Base-by-base conservation (phyloP, 2,888 invertebrate genomes). In the Calameuta filiformis region DNA sequence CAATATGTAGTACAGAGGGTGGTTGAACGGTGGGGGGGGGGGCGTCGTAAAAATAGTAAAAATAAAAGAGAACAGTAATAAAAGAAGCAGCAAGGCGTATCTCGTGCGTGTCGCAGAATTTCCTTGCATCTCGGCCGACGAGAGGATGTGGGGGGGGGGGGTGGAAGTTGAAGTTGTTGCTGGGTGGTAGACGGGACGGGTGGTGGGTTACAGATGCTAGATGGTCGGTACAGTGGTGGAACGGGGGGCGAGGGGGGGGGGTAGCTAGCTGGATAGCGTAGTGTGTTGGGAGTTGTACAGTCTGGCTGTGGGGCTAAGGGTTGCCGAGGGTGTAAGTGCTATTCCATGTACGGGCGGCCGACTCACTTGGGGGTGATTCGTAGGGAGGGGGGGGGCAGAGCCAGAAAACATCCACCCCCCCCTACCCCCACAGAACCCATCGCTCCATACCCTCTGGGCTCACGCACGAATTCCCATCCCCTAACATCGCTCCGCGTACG, bases 261-360 rank as follows among this genome's bases (percentile, higher is more conserved):
- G 76, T 73, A 79, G 76, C 35, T 68, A 35, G 56, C 56, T 56
- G 56, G 56, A 56, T 56, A 23, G 23, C 6, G 71, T 71, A 56
- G 56, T 76, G 69, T 81, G 79, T 79, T 76, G 74, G 79, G 76
- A 77, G 79, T 79, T 76, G 79, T 77, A 79, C 79, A 76, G 79
- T 77, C 79, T 79, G 77, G 69, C 79, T 71, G 76, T 77, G 80
- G 84, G 83, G 85, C 83, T 81, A 84, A 83, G 82, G 81, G 80
- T 82, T 81, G 83, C 82, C 81, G 82, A 86, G 85, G 85, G 87
- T 88, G 87, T 91, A 91, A 91, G 91, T 91, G 91, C 91, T 88
- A 87, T 91, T 91, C 88, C 91, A 88, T 91, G 91, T 91, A 89
- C 89, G 85, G 82, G 84, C 87, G 81, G 82, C 85, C 85, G 85